These are phyloP conservation scores for Furcula furcula DNA, from an alignment of 2,888 invertebrate genomes.

Conservation along the genomic window DNA sequence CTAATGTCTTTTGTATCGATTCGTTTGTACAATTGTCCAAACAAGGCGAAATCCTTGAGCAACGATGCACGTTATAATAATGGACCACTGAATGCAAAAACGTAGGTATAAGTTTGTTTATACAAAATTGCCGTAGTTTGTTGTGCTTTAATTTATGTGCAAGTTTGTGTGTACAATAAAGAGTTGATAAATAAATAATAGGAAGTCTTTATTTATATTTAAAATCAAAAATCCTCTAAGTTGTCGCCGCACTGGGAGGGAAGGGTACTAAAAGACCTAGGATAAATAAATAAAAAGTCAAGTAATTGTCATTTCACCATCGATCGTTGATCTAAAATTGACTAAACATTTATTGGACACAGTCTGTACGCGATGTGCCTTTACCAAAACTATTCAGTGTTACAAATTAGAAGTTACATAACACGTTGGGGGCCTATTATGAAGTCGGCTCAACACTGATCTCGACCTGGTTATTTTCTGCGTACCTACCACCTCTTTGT, in stretches of 20 bases:
- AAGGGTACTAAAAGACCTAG: no score
- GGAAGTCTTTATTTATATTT: no score
- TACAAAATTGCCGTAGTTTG: no score
- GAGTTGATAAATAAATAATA: no score
- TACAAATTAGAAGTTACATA: constrained; percentile 19
- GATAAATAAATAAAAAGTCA: no score
- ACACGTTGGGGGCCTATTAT: no score
- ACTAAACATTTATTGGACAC: not conserved
- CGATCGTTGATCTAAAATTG: not conserved
- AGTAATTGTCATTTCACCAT: not conserved
- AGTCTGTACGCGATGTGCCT: not conserved
- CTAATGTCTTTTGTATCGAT: constrained; percentile 18
- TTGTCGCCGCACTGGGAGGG: no score
- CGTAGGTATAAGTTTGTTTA: no score
- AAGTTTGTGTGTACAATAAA: no score
- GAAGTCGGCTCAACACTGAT: constrained; percentile 8
- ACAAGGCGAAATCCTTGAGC: constrained; percentile 40
- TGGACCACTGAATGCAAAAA: not conserved
- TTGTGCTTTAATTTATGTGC: no score
- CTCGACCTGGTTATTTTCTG: constrained; percentile 27
- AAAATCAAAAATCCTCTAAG: no score
- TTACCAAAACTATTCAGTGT: constrained; percentile 6
- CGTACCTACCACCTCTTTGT: constrained; percentile 29
- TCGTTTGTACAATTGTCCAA: constrained; percentile 18
- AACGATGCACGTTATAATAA: constrained; percentile 7